These are phyloP conservation scores for Numida meleagris DNA, from an alignment of 2,113 vertebrate genomes.

Conservation along the genomic window DNA sequence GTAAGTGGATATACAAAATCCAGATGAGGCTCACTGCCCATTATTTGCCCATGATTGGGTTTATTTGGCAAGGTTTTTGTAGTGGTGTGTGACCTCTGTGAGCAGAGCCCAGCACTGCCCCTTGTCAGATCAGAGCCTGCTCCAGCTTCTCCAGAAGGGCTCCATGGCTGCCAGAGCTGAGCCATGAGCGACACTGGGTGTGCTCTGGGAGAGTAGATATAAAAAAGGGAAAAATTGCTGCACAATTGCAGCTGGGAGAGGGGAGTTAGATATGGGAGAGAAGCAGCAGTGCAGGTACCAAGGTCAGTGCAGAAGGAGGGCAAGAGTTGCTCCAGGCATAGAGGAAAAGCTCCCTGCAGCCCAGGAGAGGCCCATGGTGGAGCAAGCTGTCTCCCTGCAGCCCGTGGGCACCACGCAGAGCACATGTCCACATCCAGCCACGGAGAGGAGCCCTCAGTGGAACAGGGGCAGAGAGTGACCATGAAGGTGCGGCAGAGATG, in stretches of 20 bases:
- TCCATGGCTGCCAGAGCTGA: background rate
- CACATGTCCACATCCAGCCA: background rate
- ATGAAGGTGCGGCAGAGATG: background rate
- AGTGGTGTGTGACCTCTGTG: background rate
- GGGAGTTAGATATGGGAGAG: background rate
- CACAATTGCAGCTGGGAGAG: background rate
- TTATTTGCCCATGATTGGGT: background rate
- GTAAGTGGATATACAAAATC: background rate
- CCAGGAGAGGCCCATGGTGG: background rate
- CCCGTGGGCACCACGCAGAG: no score
- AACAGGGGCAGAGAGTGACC: background rate
- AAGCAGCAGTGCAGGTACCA: background rate
- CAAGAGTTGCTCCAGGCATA: background rate
- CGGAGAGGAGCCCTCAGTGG: accelerated
- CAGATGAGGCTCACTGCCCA: accelerated
- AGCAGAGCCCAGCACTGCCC: background rate
- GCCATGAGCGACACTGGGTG: background rate
- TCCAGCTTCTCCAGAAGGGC: background rate
- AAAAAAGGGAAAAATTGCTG: background rate
- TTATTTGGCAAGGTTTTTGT: background rate
- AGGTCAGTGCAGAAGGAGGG: background rate
- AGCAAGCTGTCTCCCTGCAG: background rate
- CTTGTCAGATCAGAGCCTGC: background rate
- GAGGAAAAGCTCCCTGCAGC: no score
- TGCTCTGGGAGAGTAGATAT: background rate